A percentile compares a stretch with the other conserved stretches of the same genome.
phyloP scores from a whole-genome alignment of 2,888 invertebrate genomes.

The Eupithecia vulgata region DNA sequence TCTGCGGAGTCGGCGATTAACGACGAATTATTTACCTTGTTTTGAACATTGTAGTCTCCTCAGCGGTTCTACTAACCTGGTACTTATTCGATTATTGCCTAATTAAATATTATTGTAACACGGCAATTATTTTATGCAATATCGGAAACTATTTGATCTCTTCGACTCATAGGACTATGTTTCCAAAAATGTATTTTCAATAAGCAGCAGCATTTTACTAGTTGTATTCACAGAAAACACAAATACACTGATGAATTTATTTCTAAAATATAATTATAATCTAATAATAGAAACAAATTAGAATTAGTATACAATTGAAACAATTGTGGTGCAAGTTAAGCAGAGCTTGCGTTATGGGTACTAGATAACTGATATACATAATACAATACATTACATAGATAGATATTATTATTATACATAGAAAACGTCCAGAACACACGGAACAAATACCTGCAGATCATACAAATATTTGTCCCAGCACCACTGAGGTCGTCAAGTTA shows the following conservation, averaged over 20 bases:
- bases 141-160: background rate
- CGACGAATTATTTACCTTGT: slow-evolving; percentile 57
- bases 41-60: slow-evolving; percentile 41
- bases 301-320: too few species aligned
- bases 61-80: slow-evolving; percentile 22
- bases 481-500: too few species aligned
- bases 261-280: background rate
- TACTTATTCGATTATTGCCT: slow-evolving; percentile 20
- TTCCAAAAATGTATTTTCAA: too few species aligned
- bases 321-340: too few species aligned
- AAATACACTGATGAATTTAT: background rate
- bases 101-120: background rate
- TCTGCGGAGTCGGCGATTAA: slow-evolving; percentile 61
- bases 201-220: background rate
- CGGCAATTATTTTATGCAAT: background rate
- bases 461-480: too few species aligned
- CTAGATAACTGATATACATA: too few species aligned
- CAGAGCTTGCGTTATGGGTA: too few species aligned
- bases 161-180: background rate
- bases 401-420: too few species aligned
- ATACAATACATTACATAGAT: too few species aligned
- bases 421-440: too few species aligned
- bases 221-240: background rate
- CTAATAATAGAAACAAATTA: too few species aligned
- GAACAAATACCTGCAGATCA: too few species aligned